These are phyloP conservation scores for Blennius ocellaris DNA, from an alignment of 2,113 vertebrate species.

Conservation along the genomic window DNA sequence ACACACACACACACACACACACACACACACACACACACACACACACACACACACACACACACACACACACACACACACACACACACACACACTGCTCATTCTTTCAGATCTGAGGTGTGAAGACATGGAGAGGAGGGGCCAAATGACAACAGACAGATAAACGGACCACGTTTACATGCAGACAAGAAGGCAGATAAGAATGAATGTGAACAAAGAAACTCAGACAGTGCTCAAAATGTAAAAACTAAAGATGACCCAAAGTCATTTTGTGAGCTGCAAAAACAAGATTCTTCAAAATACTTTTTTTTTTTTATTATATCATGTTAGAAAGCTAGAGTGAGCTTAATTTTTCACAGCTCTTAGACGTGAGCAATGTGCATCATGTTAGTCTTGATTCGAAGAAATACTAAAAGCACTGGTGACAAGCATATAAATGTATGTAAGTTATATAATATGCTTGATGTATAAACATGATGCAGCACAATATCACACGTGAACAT, in stretches of 20 bases:
- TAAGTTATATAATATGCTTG: too few species aligned
- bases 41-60: constrained; percentile 35
- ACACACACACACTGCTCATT: constrained; percentile 27
- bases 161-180: constrained; percentile 36
- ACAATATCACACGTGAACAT: too few species aligned
- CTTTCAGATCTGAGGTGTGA: constrained; percentile 68
- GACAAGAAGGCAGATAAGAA: constrained; percentile 13
- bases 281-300: too few species aligned
- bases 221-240: neutral
- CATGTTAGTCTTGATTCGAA: neutral
- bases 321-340: too few species aligned
- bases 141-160: constrained; percentile 31
- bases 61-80: constrained; percentile 40
- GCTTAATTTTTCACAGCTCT: too few species aligned
- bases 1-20: constrained; percentile 37
- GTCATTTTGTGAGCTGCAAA: too few species aligned
- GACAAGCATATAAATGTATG: neutral
- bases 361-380: too few species aligned
- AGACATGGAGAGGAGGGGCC: constrained; percentile 36
- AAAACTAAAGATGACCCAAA: too few species aligned
- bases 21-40: constrained; percentile 37
- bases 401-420: neutral
- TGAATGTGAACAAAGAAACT: neutral
- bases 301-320: too few species aligned
- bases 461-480: too few species aligned